Conservation (phyloP, 2,888 invertebrate genomes). For the Acronicta psi region DNA sequence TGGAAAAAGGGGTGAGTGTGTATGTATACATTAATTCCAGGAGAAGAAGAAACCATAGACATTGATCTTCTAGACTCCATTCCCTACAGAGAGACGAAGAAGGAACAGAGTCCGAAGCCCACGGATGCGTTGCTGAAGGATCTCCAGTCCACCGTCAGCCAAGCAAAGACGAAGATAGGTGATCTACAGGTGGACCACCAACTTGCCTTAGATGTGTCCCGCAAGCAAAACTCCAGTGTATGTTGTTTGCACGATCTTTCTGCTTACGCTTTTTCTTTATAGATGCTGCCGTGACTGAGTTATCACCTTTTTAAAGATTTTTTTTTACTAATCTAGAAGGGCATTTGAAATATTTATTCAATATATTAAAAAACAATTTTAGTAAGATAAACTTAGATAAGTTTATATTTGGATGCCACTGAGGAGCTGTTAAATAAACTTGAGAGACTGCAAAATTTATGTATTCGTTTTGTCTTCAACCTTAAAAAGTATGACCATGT, state of each 20-base stretch:
- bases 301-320: too few species aligned
- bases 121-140: conserved; percentile 82
- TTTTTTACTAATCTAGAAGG: too few species aligned
- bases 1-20: background rate
- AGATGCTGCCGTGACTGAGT: conserved; percentile 15
- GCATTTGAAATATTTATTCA: conserved; percentile 9
- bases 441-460: too few species aligned
- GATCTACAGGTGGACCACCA: conserved; percentile 89
- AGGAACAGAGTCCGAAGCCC: conserved; percentile 77
- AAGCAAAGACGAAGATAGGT: conserved; percentile 90
- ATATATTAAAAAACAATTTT: too few species aligned
- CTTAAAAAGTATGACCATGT: too few species aligned
- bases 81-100: conserved; percentile 60
- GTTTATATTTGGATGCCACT: too few species aligned
- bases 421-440: too few species aligned
- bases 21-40: conserved; percentile 54
- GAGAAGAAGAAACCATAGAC: conserved; percentile 83
- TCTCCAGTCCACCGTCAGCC: conserved; percentile 88
- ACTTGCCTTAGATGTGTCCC: conserved; percentile 75
- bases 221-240: conserved; percentile 78
- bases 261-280: conserved; percentile 60
- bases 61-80: conserved; percentile 64
- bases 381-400: too few species aligned
- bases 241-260: conserved; percentile 82
- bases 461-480: too few species aligned